These are phyloP conservation scores for Neosilurus mollespiculum DNA, from an alignment of 2,797 vertebrate genomes.

Conservation along the genomic window DNA sequence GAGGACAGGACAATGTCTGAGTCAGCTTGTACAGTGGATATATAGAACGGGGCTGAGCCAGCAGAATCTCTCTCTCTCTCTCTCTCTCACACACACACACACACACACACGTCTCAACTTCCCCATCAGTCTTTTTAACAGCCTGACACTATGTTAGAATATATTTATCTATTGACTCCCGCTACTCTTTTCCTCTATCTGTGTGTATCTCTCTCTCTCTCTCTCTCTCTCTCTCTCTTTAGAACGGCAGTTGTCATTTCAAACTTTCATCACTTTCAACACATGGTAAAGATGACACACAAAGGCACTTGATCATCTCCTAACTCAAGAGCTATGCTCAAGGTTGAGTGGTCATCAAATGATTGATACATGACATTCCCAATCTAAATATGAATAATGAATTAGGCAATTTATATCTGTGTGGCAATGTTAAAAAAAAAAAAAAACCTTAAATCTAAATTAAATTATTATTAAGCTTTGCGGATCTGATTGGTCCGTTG, in stretches of 20 bases:
- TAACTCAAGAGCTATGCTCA: neutral
- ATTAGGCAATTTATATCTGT: neutral
- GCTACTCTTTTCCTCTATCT: conserved; percentile 58
- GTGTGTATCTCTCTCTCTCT: conserved; percentile 53
- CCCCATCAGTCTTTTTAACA: conserved; percentile 67
- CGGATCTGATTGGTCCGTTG: too few relatives aligned
- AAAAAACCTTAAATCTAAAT: neutral
- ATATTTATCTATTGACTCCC: conserved; percentile 44
- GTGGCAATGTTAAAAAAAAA: neutral
- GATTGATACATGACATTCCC: neutral
- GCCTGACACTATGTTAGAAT: conserved; percentile 50
- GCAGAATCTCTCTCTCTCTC: conserved; percentile 34
- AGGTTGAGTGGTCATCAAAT: neutral
- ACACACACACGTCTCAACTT: conserved; percentile 62
- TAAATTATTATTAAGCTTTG: too few relatives aligned
- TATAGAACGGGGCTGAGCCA: conserved; percentile 43
- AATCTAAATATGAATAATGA: neutral
- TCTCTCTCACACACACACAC: conserved; percentile 46
- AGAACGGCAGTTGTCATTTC: conserved; percentile 10
- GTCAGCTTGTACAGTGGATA: conserved; percentile 57
- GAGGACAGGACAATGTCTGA: conserved; percentile 45
- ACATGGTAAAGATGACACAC: neutral
- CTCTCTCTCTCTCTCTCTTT: conserved; percentile 39
- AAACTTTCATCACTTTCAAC: neutral
- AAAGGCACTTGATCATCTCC: conserved; percentile 5